Conservation (phyloP, 2,888 invertebrate species). For the Cotesia congregata region DNA sequence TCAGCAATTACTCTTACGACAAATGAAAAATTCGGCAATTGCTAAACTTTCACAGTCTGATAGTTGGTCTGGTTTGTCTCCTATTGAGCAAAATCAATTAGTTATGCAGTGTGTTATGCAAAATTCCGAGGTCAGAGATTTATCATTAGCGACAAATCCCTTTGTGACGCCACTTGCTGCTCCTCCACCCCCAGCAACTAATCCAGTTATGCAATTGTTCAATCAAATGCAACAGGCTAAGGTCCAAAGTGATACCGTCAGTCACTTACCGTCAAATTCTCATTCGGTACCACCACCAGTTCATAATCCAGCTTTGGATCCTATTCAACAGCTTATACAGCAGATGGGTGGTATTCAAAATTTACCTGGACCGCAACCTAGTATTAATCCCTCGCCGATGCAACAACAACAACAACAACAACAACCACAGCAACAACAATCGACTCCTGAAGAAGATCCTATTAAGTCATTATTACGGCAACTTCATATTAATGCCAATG, state of each 20-base stretch:
- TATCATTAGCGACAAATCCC: constrained; percentile 59
- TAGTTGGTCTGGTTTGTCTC: constrained; percentile 71
- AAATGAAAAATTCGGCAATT: constrained; percentile 61
- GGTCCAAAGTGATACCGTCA: constrained; percentile 54
- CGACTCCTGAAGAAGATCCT: constrained; percentile 69
- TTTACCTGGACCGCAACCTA: constrained; percentile 63
- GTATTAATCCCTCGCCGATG: constrained; percentile 50
- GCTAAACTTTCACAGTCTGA: constrained; percentile 70
- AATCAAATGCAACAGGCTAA: constrained; percentile 72
- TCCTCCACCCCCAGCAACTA: constrained; percentile 66
- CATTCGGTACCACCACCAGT: constrained; percentile 56
- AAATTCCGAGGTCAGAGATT: constrained; percentile 66
- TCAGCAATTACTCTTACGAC: constrained; percentile 69
- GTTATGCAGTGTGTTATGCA: constrained; percentile 71
- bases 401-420: constrained; percentile 39
- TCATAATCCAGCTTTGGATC: constrained; percentile 68
- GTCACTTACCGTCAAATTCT: constrained; percentile 58
- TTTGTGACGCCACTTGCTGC: constrained; percentile 65
- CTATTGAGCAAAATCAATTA: constrained; percentile 73
- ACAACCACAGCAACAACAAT: constrained; percentile 44
- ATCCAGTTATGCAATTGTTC: constrained; percentile 74
- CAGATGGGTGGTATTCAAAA: constrained; percentile 73
- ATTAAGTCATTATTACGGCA: constrained; percentile 73
- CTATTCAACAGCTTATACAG: constrained; percentile 72
- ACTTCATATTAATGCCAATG: constrained; percentile 64